Evolutionary conservation across 2,888 invertebrate genomes (phyloP), one percentile per base, ranked within the genome.

Genomic region (Lacanobia wlatinum): DNA sequence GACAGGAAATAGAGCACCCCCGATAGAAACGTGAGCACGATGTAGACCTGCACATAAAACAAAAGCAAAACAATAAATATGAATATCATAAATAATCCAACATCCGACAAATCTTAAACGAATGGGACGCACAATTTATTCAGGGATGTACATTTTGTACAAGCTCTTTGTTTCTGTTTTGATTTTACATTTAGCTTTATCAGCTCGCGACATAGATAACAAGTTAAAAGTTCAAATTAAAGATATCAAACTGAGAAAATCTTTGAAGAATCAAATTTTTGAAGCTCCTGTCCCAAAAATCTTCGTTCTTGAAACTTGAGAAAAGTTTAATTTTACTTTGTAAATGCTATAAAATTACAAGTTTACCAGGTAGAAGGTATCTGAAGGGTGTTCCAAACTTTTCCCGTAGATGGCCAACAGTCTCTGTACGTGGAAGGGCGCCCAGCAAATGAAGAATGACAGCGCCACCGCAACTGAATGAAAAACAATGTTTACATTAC

Each of bases 1-100:
- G 99, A 99, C 82, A 99, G 95, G 95, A 98, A 99, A 94, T 99
- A 99, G 69, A 99, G 97, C 16, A 99, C 97, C 0, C 99, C 99
- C 1, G 98, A 99, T 61, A 98, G 95, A 92, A 98, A 98, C 61
- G 97, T 98, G 85, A 98, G 96, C 73, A 97, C 96, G 75, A 97
- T 96, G 93, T 98, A 98, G 52, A 97, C 95, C 96, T 96, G 95
- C 62, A 71, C 65, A 66, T 21, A 69, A 74, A 78, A 73, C 64
- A 71, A 76, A 78, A 14, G 14, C 18, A 43, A 70, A 58, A 52
- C 60, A 72, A 61, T 72, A 72, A 74, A 75, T 68, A 82, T 52
- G 53, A 73, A 62, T 69, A 70, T 61, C 70, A 74, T 77, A 70
- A 82, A 82, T 75, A 70, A 73, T 55, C 28, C 18, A 28, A 69